Percentiles rank a stretch among this genome's conserved stretches.
These are phyloP conservation scores for Tragelaphus imberbis DNA, from an alignment of 2,113 vertebrate genomes.

Conservation along the genomic window DNA sequence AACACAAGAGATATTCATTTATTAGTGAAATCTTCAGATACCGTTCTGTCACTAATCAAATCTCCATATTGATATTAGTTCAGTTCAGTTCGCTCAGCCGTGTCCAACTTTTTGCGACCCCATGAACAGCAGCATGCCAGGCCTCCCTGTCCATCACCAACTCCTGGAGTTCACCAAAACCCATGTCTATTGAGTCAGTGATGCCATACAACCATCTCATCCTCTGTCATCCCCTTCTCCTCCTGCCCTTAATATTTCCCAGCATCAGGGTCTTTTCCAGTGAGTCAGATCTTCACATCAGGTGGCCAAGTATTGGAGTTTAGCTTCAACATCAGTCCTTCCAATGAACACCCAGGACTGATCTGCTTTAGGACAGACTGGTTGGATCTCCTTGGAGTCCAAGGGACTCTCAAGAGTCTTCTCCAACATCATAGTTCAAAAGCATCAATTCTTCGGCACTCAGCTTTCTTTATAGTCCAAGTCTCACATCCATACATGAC, in stretches of 20 bases:
- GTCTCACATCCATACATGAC: neutral
- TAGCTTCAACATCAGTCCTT: neutral
- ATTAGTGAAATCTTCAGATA: neutral
- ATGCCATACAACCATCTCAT: neutral
- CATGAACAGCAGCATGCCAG: neutral
- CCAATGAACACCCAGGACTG: neutral
- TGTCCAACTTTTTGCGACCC: neutral
- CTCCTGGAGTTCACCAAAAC: neutral
- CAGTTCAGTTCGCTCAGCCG: rapidly evolving
- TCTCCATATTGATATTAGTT: neutral
- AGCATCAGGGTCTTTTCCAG: neutral
- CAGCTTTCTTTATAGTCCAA: neutral
- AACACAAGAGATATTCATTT: neutral
- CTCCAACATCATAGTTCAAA: neutral
- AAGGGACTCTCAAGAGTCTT: neutral
- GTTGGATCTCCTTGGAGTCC: neutral
- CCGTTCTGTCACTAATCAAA: neutral
- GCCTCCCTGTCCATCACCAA: neutral
- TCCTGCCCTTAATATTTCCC: too few species aligned
- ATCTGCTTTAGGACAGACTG: neutral
- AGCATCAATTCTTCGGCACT: rapidly evolving
- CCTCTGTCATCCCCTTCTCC: neutral
- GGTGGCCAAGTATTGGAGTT: neutral
- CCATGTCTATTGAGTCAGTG: neutral
- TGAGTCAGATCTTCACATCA: neutral